phyloP scores from a whole-genome alignment of 2,888 invertebrate genomes.

The Galerucella calmariensis region DNA sequence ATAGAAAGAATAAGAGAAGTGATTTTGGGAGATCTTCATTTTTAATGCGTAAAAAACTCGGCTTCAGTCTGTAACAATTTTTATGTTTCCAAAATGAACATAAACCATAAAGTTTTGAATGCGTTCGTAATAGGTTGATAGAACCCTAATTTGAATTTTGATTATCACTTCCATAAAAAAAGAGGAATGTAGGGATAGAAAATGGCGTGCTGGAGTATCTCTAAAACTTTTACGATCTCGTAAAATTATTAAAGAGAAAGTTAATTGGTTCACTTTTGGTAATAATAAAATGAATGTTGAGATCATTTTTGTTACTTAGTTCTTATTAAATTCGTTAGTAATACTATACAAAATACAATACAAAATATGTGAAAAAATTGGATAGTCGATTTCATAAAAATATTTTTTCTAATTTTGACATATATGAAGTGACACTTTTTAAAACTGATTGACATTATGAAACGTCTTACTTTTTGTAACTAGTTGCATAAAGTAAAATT shows the following conservation, averaged over 20 bases:
- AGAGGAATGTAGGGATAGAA: neutral
- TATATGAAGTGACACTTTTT: too few relatives aligned
- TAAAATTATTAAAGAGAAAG: slow-evolving; percentile 3
- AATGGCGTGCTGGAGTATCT: neutral
- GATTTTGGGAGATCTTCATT: too few relatives aligned
- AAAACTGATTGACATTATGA: too few relatives aligned
- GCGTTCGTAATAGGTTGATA: neutral
- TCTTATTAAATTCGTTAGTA: neutral
- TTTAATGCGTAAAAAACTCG: too few relatives aligned
- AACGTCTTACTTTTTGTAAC: too few relatives aligned
- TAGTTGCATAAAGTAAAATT: too few relatives aligned
- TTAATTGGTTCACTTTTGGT: neutral
- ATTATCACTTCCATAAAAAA: neutral
- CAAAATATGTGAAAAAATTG: too few relatives aligned
- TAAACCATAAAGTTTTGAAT: neutral
- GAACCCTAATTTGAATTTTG: neutral
- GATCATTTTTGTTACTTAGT: neutral
- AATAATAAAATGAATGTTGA: neutral
- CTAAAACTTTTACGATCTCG: slow-evolving; percentile 6
- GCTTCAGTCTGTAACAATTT: too few relatives aligned
- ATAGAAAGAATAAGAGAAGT: neutral
- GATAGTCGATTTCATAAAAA: too few relatives aligned
- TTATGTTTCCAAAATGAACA: too few relatives aligned
- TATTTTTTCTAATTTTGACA: too few relatives aligned
- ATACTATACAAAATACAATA: too few relatives aligned